Evolutionary conservation across 2,797 vertebrate species (phyloP).

Genomic region (Pseudochromis fuscus): DNA sequence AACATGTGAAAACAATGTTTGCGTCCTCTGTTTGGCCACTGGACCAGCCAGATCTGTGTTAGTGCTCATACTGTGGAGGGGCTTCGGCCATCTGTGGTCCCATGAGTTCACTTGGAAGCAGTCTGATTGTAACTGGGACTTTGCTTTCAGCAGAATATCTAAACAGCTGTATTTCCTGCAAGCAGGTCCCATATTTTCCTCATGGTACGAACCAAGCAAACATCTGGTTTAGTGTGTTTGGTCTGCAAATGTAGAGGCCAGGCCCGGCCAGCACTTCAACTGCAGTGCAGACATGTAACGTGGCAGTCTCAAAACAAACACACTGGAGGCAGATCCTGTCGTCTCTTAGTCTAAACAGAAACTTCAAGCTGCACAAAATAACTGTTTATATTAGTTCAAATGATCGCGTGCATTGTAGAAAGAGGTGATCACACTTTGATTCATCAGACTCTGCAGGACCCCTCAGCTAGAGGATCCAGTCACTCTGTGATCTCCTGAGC

Average conservation of each 20-base stretch:
- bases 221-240: conserved; percentile 59
- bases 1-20: conserved; percentile 17
- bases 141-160: conserved; percentile 8
- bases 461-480: too few relatives aligned
- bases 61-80: conserved; percentile 3
- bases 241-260: conserved; percentile 56
- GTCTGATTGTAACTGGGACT: background rate
- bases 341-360: background rate
- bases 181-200: conserved; percentile 34
- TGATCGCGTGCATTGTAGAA: too few relatives aligned
- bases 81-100: conserved; percentile 4
- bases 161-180: conserved; percentile 52
- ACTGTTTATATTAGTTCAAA: background rate
- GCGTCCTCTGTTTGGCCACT: background rate
- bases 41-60: background rate
- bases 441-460: too few relatives aligned
- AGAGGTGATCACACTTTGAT: too few relatives aligned
- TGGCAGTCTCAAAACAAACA: conserved; percentile 46
- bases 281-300: conserved; percentile 17
- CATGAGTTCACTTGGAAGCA: background rate
- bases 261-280: conserved; percentile 31
- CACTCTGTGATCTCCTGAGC: too few relatives aligned
- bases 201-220: conserved; percentile 52
- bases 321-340: background rate
- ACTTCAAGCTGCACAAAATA: background rate